Conservation (phyloP, 1,140 invertebrate species). For the Lucilia cuprina region DNA sequence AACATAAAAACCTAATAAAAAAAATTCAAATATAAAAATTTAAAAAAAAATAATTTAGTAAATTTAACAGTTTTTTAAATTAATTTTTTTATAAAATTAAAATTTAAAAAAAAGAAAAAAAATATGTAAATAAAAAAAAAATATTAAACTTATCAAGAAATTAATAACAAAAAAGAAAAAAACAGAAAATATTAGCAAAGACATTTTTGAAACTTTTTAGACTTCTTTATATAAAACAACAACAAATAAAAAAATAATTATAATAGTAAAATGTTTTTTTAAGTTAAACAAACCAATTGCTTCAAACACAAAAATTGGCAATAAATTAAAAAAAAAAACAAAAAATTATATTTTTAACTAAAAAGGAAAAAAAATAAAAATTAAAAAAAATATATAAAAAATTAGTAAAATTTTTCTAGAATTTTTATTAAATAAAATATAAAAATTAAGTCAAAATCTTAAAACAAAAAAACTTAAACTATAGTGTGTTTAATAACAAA, state of each 20-base stretch:
- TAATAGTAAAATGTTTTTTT: constrained; percentile 31
- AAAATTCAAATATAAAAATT: not conserved
- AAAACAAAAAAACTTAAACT: constrained; percentile 21
- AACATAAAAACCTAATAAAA: too few species aligned
- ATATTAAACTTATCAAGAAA: constrained; percentile 12
- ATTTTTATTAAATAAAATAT: constrained; percentile 31
- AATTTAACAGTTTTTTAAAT: constrained; percentile 7
- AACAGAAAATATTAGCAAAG: constrained; percentile 25
- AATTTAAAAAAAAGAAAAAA: not conserved
- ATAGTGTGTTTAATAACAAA: not conserved
- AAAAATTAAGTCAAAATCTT: constrained; percentile 26
- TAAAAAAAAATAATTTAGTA: not conserved
- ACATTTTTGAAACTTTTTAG: constrained; percentile 35
- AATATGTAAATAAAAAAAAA: constrained; percentile 22
- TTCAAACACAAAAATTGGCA: constrained; percentile 32
- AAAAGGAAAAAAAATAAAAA: not conserved
- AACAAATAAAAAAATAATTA: not conserved
- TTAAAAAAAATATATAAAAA: not conserved
- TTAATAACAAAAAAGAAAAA: not conserved
- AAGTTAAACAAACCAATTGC: constrained; percentile 7
- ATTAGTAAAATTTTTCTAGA: constrained; percentile 35
- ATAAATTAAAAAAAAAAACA: constrained; percentile 24
- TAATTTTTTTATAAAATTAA: too few species aligned
- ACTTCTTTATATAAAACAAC: constrained; percentile 28
- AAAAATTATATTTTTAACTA: constrained; percentile 9